Evolutionary conservation across 1,140 invertebrate genomes (phyloP), one percentile per base, ranked within the genome.

Genomic region (Mesaphorura yosii): DNA sequence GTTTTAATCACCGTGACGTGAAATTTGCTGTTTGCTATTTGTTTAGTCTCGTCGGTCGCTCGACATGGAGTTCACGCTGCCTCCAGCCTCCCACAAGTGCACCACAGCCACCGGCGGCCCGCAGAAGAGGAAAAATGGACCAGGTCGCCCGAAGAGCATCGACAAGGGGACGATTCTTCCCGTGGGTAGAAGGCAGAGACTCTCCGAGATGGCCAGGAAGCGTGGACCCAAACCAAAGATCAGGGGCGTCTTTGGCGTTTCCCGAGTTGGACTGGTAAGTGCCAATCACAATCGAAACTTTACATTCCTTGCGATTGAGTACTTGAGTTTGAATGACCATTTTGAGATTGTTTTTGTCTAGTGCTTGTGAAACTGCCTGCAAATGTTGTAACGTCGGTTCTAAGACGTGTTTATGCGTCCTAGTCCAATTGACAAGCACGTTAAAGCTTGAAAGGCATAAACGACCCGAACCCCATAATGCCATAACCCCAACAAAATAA

Each of bases 171-270:
- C 59, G 52, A 65, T 65, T 46, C 58, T 60, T 48, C 65, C 67
- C 10, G 69, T 67, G 58, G 79, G 65, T 78, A 80, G 67, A 86
- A 83, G 65, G 63, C 74, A 78, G 52, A 74, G 79, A 37, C 60
- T 65, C 39, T 74, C 76, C n/a, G 84, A 86, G 51, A 87, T 84
- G 68, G 80, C 80, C 2, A 68, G 84, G 39, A 87, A 88, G 66
- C 71, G 86, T 52, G 83, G 83, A 1, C 78, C 84, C 0, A 89
- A 89, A 67, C 76, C 84, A 5, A 89, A 88, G 73, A 86, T 86
- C 79, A 70, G 84, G 56, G 83, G 83, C 5, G 77, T 86, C n/a
- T 86, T 86, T 70, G 83, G 84, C 25, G 80, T 82, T 2, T 82
- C 83, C 2, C 83, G 83, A 25, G 70, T 87, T 23, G 83, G 83